Evolutionary conservation across 2,888 invertebrate genomes (phyloP), one percentile per base, ranked within the genome.

Genomic region (Rhyacophila evoluta): DNA sequence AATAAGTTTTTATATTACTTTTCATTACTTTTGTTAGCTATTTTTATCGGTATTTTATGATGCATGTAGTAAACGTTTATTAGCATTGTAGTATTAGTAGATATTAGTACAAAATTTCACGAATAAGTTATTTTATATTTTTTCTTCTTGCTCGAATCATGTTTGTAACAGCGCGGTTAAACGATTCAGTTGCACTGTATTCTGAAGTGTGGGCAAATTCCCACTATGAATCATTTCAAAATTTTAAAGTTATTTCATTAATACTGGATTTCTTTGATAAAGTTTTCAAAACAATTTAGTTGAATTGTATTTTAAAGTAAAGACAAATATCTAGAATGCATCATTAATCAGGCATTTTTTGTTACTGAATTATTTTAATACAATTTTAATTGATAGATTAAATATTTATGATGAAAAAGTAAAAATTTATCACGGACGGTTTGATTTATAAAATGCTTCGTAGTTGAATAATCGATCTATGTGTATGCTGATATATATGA

Each of bases 401-500:
- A n/a, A n/a, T n/a, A n/a, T n/a, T n/a, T n/a, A n/a, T n/a, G n/a
- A n/a, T n/a, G 1, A 12, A 1, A 39, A 39, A 5, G 15, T n/a
- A n/a, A n/a, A 55, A 55, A 55, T 8, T 10, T 55, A 55, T 19
- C 19, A 55, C 19, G 1, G 55, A 55, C 0, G 25, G 55, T 55
- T 55, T 55, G n/a, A n/a, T n/a, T n/a, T n/a, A 33, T 6, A 33
- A 33, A 19, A 55, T 55, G 19, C 29, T 55, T 25, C 19, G 19
- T 55, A 8, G n/a, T n/a, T 69, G 39, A 76, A 79, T n/a, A n/a
- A n/a, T 75, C 79, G 80, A 80, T 76, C 78, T 80, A 77, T 69
- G 78, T 76, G 78, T 79, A 78, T 78, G 72, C 55, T 74, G 55
- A 70, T 75, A n/a, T n/a, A n/a, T n/a, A 81, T 76, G 82, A 82